Conservation (phyloP, 2,113 vertebrate genomes). For the Percopsis transmontana region DNA sequence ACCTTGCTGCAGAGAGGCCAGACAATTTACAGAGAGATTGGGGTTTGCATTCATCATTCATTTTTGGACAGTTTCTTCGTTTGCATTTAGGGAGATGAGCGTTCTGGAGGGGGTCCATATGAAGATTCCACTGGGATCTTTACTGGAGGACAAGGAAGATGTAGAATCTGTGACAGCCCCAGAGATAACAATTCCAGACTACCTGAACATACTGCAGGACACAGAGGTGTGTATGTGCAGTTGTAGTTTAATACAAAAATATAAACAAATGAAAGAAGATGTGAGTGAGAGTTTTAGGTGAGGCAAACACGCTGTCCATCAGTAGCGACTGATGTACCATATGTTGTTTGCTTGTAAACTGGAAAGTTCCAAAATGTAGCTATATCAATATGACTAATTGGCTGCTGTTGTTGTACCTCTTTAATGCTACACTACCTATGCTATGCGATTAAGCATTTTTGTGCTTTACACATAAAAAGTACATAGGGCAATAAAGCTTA, state of each 20-base stretch:
- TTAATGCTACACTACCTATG: not conserved
- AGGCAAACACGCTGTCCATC: too few relatives aligned
- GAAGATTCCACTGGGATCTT: slow-evolving; percentile 67
- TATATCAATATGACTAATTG: too few relatives aligned
- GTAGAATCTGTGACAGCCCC: slow-evolving; percentile 36
- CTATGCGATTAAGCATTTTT: too few relatives aligned
- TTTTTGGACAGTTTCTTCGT: slow-evolving; percentile 12
- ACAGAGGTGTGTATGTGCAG: slow-evolving; percentile 81
- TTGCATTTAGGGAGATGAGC: slow-evolving; percentile 60
- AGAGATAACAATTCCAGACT: slow-evolving; percentile 74
- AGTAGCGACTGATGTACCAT: too few relatives aligned
- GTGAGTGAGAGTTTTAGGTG: not conserved
- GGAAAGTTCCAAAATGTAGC: too few relatives aligned
- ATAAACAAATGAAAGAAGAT: too few relatives aligned
- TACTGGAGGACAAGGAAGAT: slow-evolving; percentile 48
- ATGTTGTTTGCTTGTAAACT: too few relatives aligned
- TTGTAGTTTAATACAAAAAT: too few relatives aligned
- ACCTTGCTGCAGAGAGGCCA: too few relatives aligned
- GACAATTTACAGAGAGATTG: too few relatives aligned
- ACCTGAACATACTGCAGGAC: slow-evolving; percentile 78
- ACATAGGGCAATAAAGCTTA: not conserved
- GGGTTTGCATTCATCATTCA: not conserved
- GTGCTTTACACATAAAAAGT: not conserved
- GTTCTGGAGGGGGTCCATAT: slow-evolving; percentile 86
- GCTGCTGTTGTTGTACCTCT: not conserved